Base-by-base conservation (phyloP, 2,797 vertebrate species). In the Epinephelus awoara region DNA sequence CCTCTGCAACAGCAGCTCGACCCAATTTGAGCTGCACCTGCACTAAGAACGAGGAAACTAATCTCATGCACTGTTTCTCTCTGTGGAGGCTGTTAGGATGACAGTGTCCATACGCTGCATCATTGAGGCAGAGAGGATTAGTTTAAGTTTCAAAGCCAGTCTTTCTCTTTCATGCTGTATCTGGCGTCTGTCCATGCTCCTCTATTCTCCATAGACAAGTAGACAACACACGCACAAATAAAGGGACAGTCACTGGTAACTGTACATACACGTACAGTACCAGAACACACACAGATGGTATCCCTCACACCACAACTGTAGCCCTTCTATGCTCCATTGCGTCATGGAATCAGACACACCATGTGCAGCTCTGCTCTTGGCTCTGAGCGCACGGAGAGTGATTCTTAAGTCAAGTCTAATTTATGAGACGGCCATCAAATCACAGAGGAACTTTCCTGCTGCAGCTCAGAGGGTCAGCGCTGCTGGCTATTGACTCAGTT, bases 341-440 rank as follows among this genome's bases (percentile, higher is more conserved):
- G 88, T 91, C 91, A 92, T 90, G 85, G 89, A 92, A 87, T 87
- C 83, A 65, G 87, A 83, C 79, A 78, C 71, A 19, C 55, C 83
- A 62, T 68, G 82, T 90, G 85, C 62, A 2, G 72, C 80, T 87
- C 70, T 61, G 85, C 19, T 82, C 61, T 87, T 86, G 86, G 86
- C 88, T 81, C 75, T 51, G 67, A 85, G 49, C 44, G 6, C 70
- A 58, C 21, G 8, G 40, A 67, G 67, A 47, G 86, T 59, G 78
- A 83, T 85, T 77, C 82, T 61, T 64, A 23, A 75, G 83, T 82
- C 79, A 11, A 67, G 68, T 75, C 66, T 80, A 77, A 90, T 88
- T 89, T 80, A 82, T 65, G 79, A 86, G 79, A 72, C 72, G 0
- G 79, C 66, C 79, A n/a, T 85, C 86, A 56, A 71, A 75, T 70